These are phyloP conservation scores for Orgyia antiqua DNA, from an alignment of 2,888 invertebrate species.

Conservation along the genomic window DNA sequence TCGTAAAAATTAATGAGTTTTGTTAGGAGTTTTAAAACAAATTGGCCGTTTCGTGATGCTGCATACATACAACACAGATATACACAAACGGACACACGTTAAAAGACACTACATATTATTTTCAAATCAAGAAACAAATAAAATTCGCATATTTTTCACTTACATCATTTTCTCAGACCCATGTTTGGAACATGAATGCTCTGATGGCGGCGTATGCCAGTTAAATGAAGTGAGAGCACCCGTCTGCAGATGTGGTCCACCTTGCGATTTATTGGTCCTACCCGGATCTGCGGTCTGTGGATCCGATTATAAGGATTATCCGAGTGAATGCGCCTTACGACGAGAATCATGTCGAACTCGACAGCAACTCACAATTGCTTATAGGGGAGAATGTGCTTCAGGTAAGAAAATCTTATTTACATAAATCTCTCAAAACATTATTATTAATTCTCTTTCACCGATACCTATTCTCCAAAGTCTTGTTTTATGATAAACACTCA, in stretches of 20 bases:
- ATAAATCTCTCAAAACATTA: constrained; percentile 1
- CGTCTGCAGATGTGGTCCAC: constrained; percentile 87
- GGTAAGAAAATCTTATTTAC: constrained; percentile 63
- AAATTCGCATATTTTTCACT: too few species aligned
- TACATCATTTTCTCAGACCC: constrained; percentile 82
- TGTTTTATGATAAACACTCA: constrained; percentile 16
- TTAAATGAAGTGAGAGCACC: constrained; percentile 87
- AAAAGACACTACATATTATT: too few species aligned
- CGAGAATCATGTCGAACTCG: constrained; percentile 88
- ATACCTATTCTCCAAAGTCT: constrained; percentile 6
- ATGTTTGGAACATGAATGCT: constrained; percentile 87
- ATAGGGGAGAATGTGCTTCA: constrained; percentile 89
- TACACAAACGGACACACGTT: too few species aligned
- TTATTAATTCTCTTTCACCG: too few species aligned
- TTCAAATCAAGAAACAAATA: too few species aligned
- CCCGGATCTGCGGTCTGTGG: constrained; percentile 84
- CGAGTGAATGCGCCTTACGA: constrained; percentile 88
- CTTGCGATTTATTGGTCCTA: constrained; percentile 85
- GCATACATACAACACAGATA: too few species aligned
- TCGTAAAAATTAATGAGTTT: too few species aligned
- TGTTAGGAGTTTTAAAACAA: too few species aligned
- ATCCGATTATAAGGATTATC: constrained; percentile 87
- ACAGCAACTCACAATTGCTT: constrained; percentile 86
- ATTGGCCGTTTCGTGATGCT: too few species aligned
- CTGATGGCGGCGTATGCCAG: constrained; percentile 89